Conservation (phyloP, 2,888 invertebrate species). For the Geotrupes spiniger region DNA sequence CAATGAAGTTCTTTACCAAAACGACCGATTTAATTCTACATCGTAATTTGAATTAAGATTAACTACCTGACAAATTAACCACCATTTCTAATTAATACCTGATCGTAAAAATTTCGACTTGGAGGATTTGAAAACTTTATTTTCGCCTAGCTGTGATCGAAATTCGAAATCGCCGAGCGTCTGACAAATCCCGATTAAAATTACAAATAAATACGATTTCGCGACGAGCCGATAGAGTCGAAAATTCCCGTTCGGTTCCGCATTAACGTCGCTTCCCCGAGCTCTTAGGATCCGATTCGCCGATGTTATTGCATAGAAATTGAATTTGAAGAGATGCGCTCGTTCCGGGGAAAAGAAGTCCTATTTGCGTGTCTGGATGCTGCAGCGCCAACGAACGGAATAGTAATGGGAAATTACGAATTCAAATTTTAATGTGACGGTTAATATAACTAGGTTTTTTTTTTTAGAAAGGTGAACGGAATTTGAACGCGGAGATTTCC, state of each 20-base stretch:
- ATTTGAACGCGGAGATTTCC: no score
- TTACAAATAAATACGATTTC: background rate
- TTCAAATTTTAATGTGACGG: constrained; percentile 1
- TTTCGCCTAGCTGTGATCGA: background rate
- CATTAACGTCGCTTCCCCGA: constrained; percentile 14
- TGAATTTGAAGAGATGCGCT: constrained; percentile 24
- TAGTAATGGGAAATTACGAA: constrained; percentile 4
- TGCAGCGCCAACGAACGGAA: constrained; percentile 6
- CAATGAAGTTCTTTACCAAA: no score
- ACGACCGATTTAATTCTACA: no score
- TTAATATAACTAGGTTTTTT: no score
- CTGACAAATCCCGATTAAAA: constrained; percentile 3
- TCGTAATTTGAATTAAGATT: no score
- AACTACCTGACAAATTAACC: no score
- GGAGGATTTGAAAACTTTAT: background rate
- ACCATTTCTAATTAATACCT: no score
- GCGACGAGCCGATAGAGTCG: constrained; percentile 9
- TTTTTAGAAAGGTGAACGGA: no score
- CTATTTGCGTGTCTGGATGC: constrained; percentile 13
- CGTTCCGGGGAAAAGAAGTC: constrained; percentile 9
- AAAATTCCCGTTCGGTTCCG: constrained; percentile 13
- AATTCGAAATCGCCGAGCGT: constrained; percentile 5
- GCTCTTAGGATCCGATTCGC: constrained; percentile 18
- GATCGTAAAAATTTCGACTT: no score
- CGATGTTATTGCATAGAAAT: constrained; percentile 31